phyloP scores from a whole-genome alignment of 1,140 invertebrate genomes.

The Globodera ellingtonae region DNA sequence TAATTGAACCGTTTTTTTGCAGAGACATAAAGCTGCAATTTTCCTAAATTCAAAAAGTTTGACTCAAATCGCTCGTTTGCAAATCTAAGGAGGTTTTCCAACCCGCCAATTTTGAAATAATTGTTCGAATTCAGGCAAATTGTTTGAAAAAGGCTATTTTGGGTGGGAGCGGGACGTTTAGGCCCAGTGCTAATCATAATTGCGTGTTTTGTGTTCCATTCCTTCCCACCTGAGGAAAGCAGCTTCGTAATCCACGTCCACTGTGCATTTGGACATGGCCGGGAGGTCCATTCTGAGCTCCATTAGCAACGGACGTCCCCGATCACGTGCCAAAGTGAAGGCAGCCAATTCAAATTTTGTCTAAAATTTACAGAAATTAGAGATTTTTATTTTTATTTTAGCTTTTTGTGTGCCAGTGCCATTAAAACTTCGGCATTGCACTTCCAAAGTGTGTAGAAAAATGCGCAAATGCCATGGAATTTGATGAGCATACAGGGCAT shows the following conservation, averaged over 20 bases:
- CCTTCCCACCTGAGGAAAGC: slow-evolving; percentile 36
- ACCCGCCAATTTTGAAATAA: too few relatives aligned
- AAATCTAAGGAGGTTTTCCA: too few relatives aligned
- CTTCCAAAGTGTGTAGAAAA: slow-evolving; percentile 45
- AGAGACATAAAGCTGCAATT: too few relatives aligned
- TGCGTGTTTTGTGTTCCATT: too few relatives aligned
- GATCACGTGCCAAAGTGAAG: slow-evolving; percentile 28
- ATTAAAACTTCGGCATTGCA: not conserved
- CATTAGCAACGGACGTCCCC: slow-evolving; percentile 35
- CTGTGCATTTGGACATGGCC: slow-evolving; percentile 29
- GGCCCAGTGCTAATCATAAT: too few relatives aligned
- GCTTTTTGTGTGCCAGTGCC: not conserved
- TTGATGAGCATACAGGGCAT: slow-evolving; percentile 34
- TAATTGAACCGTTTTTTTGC: too few relatives aligned
- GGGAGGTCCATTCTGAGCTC: slow-evolving; percentile 37
- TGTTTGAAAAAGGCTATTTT: too few relatives aligned
- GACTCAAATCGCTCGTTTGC: too few relatives aligned
- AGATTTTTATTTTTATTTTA: not conserved
- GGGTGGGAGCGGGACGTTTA: too few relatives aligned
- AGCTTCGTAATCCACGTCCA: slow-evolving; percentile 40
- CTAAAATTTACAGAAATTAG: slow-evolving; percentile 5
- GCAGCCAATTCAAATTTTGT: slow-evolving; percentile 29
- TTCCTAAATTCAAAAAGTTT: too few relatives aligned
- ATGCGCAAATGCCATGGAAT: slow-evolving; percentile 47
- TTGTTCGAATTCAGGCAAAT: too few relatives aligned